Base-by-base conservation (phyloP, 2,888 invertebrate species). In the Diloba caeruleocephala region DNA sequence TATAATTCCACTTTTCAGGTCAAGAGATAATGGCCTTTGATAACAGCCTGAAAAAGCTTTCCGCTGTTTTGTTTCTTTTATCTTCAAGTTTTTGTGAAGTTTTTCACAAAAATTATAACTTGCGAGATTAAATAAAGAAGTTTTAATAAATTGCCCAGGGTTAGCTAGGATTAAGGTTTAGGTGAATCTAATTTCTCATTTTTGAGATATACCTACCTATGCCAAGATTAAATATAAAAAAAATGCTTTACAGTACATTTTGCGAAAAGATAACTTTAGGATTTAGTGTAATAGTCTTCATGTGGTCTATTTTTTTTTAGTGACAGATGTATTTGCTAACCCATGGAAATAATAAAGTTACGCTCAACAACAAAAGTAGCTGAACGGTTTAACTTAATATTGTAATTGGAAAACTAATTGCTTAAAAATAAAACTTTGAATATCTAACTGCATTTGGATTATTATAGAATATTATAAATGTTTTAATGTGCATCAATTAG, bases 11-110 rank as follows among this genome's bases (percentile, higher is more conserved):
- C 85, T 89, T 91, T 90, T 88, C 88, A 92, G 91, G 90, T 92
- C 92, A 90, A 87, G 82, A 89, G 90, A 90, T 92, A 92, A 92
- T 91, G 89, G 89, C 84, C 87, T 91, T 90, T 92, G 91, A 91
- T 92, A 92, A 90, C 87, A 89, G 88, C 82, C 87, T 87, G 90
- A 89, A 87, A 91, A 92, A 92, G 92, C 92, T 92, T 92, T 92
- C 91, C 91, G 90, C 88, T 92, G 92, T 91, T 92, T 90, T 90
- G 90, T 90, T 92, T 89, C 88, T 86, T 90, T 90, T 91, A 89
- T 90, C 89, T 87, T 79, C 76, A 84, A 91, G 87, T 90, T 90
- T 88, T 78, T 84, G 84, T 86, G 81, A 90, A 89, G 86, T 89
- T 88, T 80, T 81, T 84, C 88, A 85, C 87, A 89, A 87, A 90